phyloP scores from a whole-genome alignment of 2,797 vertebrate species.

The Notoglanidium macrostoma region DNA sequence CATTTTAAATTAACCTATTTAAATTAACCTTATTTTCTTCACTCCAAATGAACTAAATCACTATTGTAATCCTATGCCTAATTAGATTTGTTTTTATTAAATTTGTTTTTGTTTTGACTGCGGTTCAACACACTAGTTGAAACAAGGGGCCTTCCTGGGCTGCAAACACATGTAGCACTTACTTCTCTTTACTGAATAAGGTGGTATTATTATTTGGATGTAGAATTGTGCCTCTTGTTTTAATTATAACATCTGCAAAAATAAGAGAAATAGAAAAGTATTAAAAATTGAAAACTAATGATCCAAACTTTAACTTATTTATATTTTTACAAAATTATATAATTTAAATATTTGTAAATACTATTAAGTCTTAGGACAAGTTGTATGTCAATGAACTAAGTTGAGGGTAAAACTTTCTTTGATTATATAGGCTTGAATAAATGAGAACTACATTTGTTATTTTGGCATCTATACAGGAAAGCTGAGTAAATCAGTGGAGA shows the following conservation, averaged over 20 bases:
- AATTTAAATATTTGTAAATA: neutral
- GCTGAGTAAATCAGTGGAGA: neutral
- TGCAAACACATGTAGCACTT: neutral
- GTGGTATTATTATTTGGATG: neutral
- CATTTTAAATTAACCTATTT: neutral
- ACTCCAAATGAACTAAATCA: neutral
- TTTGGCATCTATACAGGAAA: neutral
- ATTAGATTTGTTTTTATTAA: neutral
- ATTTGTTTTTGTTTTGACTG: neutral
- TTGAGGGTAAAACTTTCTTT: no score
- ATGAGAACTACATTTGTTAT: neutral
- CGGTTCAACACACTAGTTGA: neutral
- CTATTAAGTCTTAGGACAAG: neutral
- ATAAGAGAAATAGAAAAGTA: neutral
- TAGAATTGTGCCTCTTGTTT: neutral
- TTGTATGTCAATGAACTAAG: neutral
- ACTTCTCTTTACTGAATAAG: neutral
- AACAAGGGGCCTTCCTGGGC: slow-evolving; percentile 5
- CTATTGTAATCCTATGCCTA: no score
- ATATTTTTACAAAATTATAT: neutral
- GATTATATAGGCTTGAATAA: neutral
- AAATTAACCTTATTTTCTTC: neutral
- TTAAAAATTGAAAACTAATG: neutral
- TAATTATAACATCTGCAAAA: neutral
- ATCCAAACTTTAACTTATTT: neutral